Percentiles rank a stretch among this genome's conserved stretches.
phyloP scores from a whole-genome alignment of 1,140 invertebrate genomes.

The Drosophila triauraria region DNA sequence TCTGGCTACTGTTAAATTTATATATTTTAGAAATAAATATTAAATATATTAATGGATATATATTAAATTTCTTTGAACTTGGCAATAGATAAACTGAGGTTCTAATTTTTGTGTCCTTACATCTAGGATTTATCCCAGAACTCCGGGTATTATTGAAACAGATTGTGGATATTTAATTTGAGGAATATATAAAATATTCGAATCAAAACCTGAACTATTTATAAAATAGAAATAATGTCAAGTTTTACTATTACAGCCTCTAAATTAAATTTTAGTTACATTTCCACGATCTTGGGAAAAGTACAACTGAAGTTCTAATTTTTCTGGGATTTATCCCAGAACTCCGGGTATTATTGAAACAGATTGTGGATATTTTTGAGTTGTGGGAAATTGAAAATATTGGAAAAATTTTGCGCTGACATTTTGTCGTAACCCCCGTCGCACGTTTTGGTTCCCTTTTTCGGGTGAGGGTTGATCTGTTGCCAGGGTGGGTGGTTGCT shows the following conservation, averaged over 20 bases:
- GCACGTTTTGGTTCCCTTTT: neutral
- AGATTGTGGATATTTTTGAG: conserved; percentile 2
- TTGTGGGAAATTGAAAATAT: neutral
- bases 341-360: neutral
- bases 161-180: neutral
- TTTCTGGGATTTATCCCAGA: neutral
- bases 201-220: too few species aligned
- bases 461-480: conserved; percentile 8
- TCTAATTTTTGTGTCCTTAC: neutral
- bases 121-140: neutral
- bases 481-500: conserved; percentile 12
- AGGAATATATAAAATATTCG: neutral
- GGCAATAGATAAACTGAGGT: too few species aligned
- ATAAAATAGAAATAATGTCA: too few species aligned
- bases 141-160: neutral
- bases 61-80: too few species aligned
- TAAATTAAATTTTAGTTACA: too few species aligned
- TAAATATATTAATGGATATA: too few species aligned
- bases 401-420: conserved; percentile 1
- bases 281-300: too few species aligned
- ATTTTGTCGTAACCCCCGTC: neutral
- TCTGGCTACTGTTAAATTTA: too few species aligned
- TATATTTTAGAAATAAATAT: too few species aligned
- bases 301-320: too few species aligned
- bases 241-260: too few species aligned